Conservation (phyloP, 2,888 invertebrate species). For the Ptychoptera albimana region DNA sequence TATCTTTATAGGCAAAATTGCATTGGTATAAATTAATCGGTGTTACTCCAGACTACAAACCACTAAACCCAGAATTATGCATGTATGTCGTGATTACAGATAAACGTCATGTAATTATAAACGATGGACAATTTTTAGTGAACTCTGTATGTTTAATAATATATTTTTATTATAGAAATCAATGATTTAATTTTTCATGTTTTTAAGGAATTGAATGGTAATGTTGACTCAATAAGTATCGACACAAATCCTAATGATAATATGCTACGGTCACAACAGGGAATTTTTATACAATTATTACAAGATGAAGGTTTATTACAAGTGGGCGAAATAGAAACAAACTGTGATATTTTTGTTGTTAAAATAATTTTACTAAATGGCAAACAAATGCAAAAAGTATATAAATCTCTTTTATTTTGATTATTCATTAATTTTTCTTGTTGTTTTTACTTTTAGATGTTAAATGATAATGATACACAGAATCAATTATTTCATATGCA, state of each 20-base stretch:
- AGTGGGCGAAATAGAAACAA: conserved; percentile 22
- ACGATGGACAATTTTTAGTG: not conserved
- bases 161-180: not conserved
- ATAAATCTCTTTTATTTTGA: not conserved
- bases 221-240: conserved; percentile 3
- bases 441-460: conserved; percentile 13
- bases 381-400: conserved; percentile 15
- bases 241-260: conserved; percentile 13
- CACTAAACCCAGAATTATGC: conserved; percentile 43
- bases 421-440: not conserved
- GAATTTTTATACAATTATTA: conserved; percentile 23
- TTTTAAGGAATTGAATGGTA: not conserved
- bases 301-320: conserved; percentile 25
- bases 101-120: conserved; percentile 8
- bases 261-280: conserved; percentile 25
- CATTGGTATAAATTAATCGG: conserved; percentile 47
- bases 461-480: conserved; percentile 12
- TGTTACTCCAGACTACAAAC: conserved; percentile 37
- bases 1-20: conserved; percentile 32
- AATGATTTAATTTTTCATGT: no score
- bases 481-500: conserved; percentile 13
- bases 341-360: conserved; percentile 24
- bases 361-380: conserved; percentile 20
- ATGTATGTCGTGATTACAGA: conserved; percentile 39
- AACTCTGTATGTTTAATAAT: not conserved